Conservation (phyloP, 2,888 invertebrate genomes). For the Drosophila borborema region DNA sequence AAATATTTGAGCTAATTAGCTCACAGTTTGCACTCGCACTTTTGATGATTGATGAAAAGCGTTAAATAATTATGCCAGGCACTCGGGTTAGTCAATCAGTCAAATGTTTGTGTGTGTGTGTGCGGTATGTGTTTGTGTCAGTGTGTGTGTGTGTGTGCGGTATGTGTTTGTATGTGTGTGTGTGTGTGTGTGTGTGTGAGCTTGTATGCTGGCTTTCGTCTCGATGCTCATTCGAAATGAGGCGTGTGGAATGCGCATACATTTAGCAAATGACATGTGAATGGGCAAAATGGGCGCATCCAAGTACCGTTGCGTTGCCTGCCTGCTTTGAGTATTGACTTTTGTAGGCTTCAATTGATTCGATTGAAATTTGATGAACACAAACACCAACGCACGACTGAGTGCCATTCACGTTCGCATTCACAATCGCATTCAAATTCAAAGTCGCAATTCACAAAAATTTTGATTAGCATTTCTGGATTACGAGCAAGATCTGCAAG, state of each 20-base stretch:
- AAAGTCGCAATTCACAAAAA: constrained; percentile 24
- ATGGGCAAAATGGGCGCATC: constrained; percentile 12
- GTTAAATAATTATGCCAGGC: constrained; percentile 69
- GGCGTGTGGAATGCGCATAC: constrained; percentile 36
- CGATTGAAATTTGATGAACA: constrained; percentile 56
- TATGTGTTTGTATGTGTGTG: too few species aligned
- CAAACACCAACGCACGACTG: constrained; percentile 31
- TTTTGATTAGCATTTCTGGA: constrained; percentile 12
- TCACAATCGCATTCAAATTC: constrained; percentile 24
- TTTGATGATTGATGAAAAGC: constrained; percentile 67
- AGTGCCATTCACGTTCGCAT: constrained; percentile 32
- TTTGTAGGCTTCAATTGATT: constrained; percentile 49
- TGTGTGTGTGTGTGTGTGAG: neutral
- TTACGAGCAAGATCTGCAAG: constrained; percentile 2
- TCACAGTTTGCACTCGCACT: constrained; percentile 62
- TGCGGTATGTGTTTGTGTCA: neutral
- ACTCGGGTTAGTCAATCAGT: constrained; percentile 21
- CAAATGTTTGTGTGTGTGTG: neutral
- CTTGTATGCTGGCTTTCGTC: constrained; percentile 1
- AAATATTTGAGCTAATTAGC: constrained; percentile 78
- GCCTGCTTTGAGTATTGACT: constrained; percentile 40
- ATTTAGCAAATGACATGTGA: constrained; percentile 46
- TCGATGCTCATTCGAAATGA: constrained; percentile 26
- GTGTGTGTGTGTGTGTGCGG: neutral
- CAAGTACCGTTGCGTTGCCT: constrained; percentile 25